Base-by-base conservation (phyloP, 92 coral and sea anemone genomes). In the Parazoanthus atlanticus region DNA sequence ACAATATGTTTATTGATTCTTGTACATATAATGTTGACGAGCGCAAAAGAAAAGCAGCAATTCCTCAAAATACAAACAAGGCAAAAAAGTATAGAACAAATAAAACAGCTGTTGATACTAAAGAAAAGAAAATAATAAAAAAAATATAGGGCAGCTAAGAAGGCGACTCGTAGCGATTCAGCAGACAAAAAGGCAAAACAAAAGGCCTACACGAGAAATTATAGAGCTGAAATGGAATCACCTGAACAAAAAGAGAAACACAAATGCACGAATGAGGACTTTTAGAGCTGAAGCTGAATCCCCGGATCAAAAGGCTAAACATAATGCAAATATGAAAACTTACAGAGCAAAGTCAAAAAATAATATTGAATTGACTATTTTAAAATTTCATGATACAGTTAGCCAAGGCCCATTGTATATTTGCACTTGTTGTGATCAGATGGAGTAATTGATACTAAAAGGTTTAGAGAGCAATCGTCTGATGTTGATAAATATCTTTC, bases 391-490 rank as follows among this genome's bases (percentile, higher is more conserved):
- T 83, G 83, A 85, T 0, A 65, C 52, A 46, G 84, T 86, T 10
- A 0, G 11, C 17, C 72, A 77, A 76, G 77, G 89, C 76, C 84
- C 85, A 58, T 12, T 86, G 56, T 64, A 36, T 69, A 89, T 85
- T 49, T 89, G 89, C 88, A 84, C 85, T 74, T 84, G 89, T 26
- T 89, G 89, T 89, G 92, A 89, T 77, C 92, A 89, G 36, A 81
- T 70, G 84, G 82, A 26, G 84, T 81, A 23, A 17, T 40, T 38
- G 71, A 46, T 69, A 88, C 88, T 76, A 78, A 29, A 89, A 93
- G 74, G 26, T 89, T 93, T 58, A 85, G 88, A 73, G 21, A 66
- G 47, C 75, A 43, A 69, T 80, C 67, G 33, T 69, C 80, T 38
- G 47, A 84, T 34, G 78, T 91, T 88, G 83, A 52, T 19, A 85